Percentiles rank a stretch among this genome's conserved stretches.
Conservation (phyloP, 2,888 invertebrate species). For the Drosophila pseudotalamancana region DNA sequence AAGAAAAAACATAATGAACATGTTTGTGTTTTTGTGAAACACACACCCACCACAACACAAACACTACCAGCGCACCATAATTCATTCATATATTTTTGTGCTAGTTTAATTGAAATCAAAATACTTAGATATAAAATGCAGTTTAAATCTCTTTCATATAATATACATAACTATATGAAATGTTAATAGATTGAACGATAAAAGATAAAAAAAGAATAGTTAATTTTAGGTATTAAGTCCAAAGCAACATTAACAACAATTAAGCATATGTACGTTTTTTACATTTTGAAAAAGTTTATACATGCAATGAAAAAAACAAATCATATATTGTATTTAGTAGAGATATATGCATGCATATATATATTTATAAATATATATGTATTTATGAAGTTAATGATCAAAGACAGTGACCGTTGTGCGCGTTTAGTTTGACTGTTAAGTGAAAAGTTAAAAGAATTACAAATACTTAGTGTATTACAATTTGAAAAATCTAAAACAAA, state of each 20-base stretch:
- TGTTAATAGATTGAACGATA: slow-evolving; percentile 31
- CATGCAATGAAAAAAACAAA: slow-evolving; percentile 27
- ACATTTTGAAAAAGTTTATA: slow-evolving; percentile 76
- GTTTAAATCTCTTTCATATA: slow-evolving; percentile 39
- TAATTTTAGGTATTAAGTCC: slow-evolving; percentile 40
- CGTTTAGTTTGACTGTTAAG: slow-evolving; percentile 40
- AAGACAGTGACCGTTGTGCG: slow-evolving; percentile 36
- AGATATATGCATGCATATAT: background rate
- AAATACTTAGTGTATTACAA: slow-evolving; percentile 39
- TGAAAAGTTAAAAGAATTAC: slow-evolving; percentile 27
- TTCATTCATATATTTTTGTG: slow-evolving; percentile 33
- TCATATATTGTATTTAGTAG: slow-evolving; percentile 7
- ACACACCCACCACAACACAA: slow-evolving; percentile 4
- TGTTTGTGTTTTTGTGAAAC: slow-evolving; percentile 8
- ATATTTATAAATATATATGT: slow-evolving; percentile 13
- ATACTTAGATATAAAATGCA: slow-evolving; percentile 26
- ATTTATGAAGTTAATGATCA: slow-evolving; percentile 60
- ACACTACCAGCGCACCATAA: slow-evolving; percentile 29
- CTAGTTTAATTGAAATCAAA: slow-evolving; percentile 63
- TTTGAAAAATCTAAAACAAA: slow-evolving; percentile 30
- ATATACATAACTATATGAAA: slow-evolving; percentile 34
- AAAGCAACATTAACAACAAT: slow-evolving; percentile 23
- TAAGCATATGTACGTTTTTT: slow-evolving; percentile 65
- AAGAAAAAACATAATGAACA: slow-evolving; percentile 1
- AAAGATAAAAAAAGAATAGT: slow-evolving; percentile 23